Evolutionary conservation across 2,113 vertebrate genomes (phyloP), one percentile per base, ranked within the genome.

Genomic region (Phalacrocorax pelagicus): DNA sequence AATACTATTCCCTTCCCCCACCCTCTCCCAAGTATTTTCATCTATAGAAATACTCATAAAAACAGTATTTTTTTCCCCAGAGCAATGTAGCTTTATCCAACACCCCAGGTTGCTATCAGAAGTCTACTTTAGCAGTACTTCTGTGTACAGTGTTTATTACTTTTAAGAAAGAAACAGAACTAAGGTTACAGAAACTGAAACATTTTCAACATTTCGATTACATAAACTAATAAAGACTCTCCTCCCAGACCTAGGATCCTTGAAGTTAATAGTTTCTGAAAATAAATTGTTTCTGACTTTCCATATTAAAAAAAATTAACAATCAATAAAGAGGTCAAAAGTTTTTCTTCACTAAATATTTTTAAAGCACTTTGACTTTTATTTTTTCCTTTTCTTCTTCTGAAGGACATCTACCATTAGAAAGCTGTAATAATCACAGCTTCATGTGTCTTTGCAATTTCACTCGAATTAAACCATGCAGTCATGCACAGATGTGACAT

Each of bases 181-280:
- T 61, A 67, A 92, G 58, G 65, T 83, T 92, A 86, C 57, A 94
- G 83, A 84, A 94, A 81, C 27, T 7, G 58, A 88, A 96, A 84
- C 15, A 57, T 81, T 94, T 91, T 91, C 83, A 84, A 90, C 27
- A 46, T 88, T 96, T 72, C 92, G 86, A 86, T 96, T 86, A 63
- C 80, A 96, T 81, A 84, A 93, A 89, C 88, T 93, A 90, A 95
- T 93, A 96, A 96, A 94, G 84, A 86, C 86, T 96, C 92, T 90
- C 46, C 83, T 93, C 26, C 38, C 40, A 92, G 80, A 92, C 55
- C 21, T 44, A 81, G 27, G 14, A 88, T 84, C 20, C 67, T 78
- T 66, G 52, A 72, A 96, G 86, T 88, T 80, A 95, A 91, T 88
- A 90, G 47, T 86, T 93, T 84, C 71, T 86, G 69, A 93, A 96